Evolutionary conservation across 2,113 vertebrate species (phyloP), one percentile per base, ranked within the genome.

Genomic region (Pelobates fuscus): DNA sequence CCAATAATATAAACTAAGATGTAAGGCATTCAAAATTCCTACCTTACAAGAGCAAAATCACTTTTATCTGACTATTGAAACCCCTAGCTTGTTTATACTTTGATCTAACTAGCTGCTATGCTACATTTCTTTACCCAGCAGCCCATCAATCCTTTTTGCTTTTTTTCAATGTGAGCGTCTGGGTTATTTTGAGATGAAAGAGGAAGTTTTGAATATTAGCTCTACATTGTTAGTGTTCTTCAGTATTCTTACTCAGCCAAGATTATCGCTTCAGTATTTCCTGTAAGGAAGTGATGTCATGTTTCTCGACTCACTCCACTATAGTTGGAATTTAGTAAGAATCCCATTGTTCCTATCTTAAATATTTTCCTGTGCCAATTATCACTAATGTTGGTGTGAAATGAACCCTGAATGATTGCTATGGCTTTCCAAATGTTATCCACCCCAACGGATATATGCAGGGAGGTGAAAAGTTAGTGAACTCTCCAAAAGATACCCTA

Each of bases 231-330:
- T 58, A 44, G 7, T 43, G 44, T 67, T 8, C 72, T 60, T 20
- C 26, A 67, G 8, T 44, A 58, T 12, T n/a, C 14, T 41, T 18
- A 66, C 30, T 5, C 26, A 67, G 37, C 41, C 72, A 60, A 58
- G 63, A 46, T 29, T 27, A 30, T 25, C 41, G 41, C 54, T 30
- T 68, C 57, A 24, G 26, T 8, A 17, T 52, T 77, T 77, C 73
- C 73, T 77, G 65, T 2, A 29, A 41, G 30, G 64, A 68, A 61
- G 57, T 68, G 49, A 74, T 43, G 43, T 61, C 55, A 76, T 26
- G 26, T 44, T 59, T 58, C 63, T 67, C 55, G 23, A 52, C 66
- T 43, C 37, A 43, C 29, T 57, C 12, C 11, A 5, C 21, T 55
- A 30, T 3, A 60, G n/a, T 63, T 27, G 43, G 20, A 29, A 21